A percentile compares a stretch with the other conserved stretches of the same genome.
Evolutionary conservation across 1,140 invertebrate genomes (phyloP).

Genomic region (Camponotus pennsylvanicus): DNA sequence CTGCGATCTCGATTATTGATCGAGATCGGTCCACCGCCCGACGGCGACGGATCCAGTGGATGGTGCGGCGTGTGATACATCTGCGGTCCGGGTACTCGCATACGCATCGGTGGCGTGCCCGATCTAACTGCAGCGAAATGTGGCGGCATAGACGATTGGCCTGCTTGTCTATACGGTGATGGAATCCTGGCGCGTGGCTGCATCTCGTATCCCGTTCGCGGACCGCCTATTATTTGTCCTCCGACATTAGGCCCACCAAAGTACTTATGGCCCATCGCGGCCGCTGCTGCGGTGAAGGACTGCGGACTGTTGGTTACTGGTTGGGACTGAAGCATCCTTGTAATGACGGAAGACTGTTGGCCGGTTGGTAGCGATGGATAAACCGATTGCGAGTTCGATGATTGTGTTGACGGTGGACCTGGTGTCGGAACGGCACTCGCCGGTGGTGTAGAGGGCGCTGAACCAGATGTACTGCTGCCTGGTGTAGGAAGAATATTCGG

Average conservation of each 20-base stretch:
- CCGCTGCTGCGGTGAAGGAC: constrained; percentile 84
- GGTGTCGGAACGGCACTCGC: constrained; percentile 72
- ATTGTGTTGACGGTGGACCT: constrained; percentile 74
- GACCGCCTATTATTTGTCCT: constrained; percentile 81
- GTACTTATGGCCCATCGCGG: constrained; percentile 85
- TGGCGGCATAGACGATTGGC: constrained; percentile 81
- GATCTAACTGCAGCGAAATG: constrained; percentile 83
- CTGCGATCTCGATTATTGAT: constrained; percentile 83
- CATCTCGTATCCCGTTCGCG: constrained; percentile 82
- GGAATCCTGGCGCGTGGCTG: constrained; percentile 83
- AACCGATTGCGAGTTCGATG: constrained; percentile 78
- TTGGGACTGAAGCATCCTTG: constrained; percentile 88
- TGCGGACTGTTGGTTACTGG: constrained; percentile 82
- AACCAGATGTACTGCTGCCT: constrained; percentile 84
- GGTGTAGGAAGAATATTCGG: constrained; percentile 82
- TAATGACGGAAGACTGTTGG: constrained; percentile 89
- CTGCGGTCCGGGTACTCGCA: constrained; percentile 82
- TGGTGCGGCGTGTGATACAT: constrained; percentile 86
- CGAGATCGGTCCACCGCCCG: constrained; percentile 86
- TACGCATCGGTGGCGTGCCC: constrained; percentile 83
- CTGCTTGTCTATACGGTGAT: constrained; percentile 84
- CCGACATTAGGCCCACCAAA: constrained; percentile 80
- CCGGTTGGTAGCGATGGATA: constrained; percentile 81
- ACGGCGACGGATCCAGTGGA: constrained; percentile 87
- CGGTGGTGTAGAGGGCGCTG: constrained; percentile 83